phyloP scores from a whole-genome alignment of 2,113 vertebrate genomes.

The Onychostoma macrolepis region DNA sequence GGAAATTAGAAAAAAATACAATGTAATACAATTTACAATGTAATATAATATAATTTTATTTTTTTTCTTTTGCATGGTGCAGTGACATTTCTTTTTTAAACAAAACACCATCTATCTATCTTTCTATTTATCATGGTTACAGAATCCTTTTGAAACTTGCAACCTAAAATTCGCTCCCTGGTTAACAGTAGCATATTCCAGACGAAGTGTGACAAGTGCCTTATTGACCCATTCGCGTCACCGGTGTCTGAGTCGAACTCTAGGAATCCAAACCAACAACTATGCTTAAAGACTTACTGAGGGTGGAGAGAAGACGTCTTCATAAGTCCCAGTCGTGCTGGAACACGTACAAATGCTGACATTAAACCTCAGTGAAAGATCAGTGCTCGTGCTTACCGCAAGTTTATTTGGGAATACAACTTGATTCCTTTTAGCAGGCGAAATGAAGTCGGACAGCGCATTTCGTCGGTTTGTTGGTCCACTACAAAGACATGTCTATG shows the following conservation, averaged over 20 bases:
- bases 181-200: neutral
- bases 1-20: neutral
- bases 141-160: neutral
- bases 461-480: constrained; percentile 32
- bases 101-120: too few species aligned
- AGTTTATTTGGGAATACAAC: neutral
- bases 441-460: neutral
- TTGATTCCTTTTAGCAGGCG: neutral
- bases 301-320: neutral
- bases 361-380: neutral
- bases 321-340: neutral
- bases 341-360: neutral
- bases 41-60: neutral
- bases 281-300: neutral
- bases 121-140: neutral
- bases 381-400: neutral
- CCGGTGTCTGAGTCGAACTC: neutral
- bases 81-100: neutral
- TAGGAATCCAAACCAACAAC: neutral
- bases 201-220: neutral
- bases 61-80: neutral
- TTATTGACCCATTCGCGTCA: neutral
- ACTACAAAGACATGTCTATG: constrained; percentile 44
- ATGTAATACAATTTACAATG: neutral
- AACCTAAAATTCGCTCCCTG: too few species aligned